A percentile compares a stretch with the other conserved stretches of the same genome.
phyloP scores from a whole-genome alignment of 2,888 invertebrate species.

The Mythimna loreyi region DNA sequence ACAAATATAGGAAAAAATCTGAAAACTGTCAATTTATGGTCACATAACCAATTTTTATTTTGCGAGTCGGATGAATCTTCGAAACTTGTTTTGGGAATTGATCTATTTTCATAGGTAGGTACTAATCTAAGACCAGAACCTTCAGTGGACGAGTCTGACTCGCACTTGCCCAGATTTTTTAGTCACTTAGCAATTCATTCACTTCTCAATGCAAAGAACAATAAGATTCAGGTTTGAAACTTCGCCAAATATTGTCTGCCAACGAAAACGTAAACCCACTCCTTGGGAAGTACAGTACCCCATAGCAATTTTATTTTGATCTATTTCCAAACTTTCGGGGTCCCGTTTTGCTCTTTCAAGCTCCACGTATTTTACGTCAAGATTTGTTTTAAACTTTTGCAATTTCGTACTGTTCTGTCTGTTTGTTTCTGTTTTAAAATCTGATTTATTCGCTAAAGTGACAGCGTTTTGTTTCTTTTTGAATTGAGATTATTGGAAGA shows the following conservation, averaged over 20 bases:
- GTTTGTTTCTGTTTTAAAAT: constrained; percentile 61
- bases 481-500: constrained; percentile 37
- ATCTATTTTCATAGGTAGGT: too few relatives aligned
- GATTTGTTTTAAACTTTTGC: constrained; percentile 73
- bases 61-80: too few relatives aligned
- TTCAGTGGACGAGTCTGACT: too few relatives aligned
- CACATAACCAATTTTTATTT: too few relatives aligned
- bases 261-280: constrained; percentile 34
- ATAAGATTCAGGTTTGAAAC: constrained; percentile 34
- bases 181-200: too few relatives aligned
- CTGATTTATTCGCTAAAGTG: constrained; percentile 52
- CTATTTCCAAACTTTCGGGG: constrained; percentile 61
- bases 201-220: constrained; percentile 32
- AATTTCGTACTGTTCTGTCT: constrained; percentile 70
- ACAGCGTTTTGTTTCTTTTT: constrained; percentile 37
- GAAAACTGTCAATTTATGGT: too few relatives aligned
- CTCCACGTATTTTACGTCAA: constrained; percentile 57
- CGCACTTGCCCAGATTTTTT: too few relatives aligned
- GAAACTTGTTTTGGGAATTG: too few relatives aligned
- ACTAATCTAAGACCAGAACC: too few relatives aligned
- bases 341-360: constrained; percentile 56
- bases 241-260: constrained; percentile 41
- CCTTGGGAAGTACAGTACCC: constrained; percentile 24
- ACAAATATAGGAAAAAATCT: too few relatives aligned
- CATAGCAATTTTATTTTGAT: constrained; percentile 61